Base-by-base conservation (phyloP, 2,797 vertebrate species). In the Leuciscus waleckii region DNA sequence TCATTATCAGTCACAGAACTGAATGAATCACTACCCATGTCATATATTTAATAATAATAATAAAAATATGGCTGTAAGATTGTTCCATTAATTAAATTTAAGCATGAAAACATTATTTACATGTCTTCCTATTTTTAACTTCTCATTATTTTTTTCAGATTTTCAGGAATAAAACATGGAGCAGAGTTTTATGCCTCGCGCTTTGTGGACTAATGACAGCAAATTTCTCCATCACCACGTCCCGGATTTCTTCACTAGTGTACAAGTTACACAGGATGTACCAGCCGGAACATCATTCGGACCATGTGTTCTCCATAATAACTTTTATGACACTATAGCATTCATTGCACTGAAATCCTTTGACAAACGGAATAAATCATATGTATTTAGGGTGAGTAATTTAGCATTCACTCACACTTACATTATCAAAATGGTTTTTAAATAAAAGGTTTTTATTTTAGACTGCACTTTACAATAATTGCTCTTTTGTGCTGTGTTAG, bases 331-430 rank as follows among this genome's bases (percentile, higher is more conserved):
- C 92, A 96, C 95, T 1, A 94, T 98, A 70, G 96, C 96, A 89
- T 98, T 98, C 91, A 98, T 98, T 88, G 97, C 96, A 73, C 94
- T 97, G 81, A 98, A 97, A 89, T 96, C 96, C 87, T 94, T 93
- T 0, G 97, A 98, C 75, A 95, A 92, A 89, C 92, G 93, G 86
- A 92, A 92, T 2, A 95, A 96, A 83, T 93, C 96, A 21, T 97
- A 96, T 51, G 92, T 96, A 26, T 97, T 97, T 89, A 95, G 95
- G 95, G 97, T 98, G 89, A 94, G 95, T 82, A 70, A 17, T 84
- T 13, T 39, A 41, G 32, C 35, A 61, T 7, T 61, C 19, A 79
- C 41, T 68, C 5, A 65, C 35, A 69, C 5, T 37, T 21, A 37
- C 32, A 37, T 23, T 21, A 4, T 39, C 16, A 5, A 1, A 77